Base-by-base conservation (phyloP, 2,797 vertebrate species). In the Cryptoblepharus egeriae region DNA sequence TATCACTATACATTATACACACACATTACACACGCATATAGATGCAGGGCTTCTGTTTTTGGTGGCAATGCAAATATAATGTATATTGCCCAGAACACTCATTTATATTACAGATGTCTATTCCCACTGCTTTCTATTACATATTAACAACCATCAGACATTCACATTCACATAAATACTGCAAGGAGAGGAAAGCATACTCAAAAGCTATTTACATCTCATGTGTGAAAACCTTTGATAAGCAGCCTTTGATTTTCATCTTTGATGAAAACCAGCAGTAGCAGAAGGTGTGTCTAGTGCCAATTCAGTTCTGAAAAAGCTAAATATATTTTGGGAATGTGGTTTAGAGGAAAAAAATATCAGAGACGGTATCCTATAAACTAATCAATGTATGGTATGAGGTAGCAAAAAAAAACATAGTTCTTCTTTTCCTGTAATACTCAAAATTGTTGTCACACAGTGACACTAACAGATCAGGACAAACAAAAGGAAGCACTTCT, bases 281-380 rank as follows among this genome's bases (percentile, higher is more conserved):
- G 45, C 45, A 71, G 57, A 80, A 63, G 68, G 30, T 61, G 39
- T 71, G 32, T 22, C 45, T 61, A 67, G 69, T n/a, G n/a, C 61
- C 37, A 71, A 61, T 80, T 71, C 35, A 60, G 28, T 39, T 39
- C n/a, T 58, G 67, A 32, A 80, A 71, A 13, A 18, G 35, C 49
- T 74, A 57, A 74, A 75, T 74, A n/a, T 64, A 28, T 81, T 81
- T 57, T 20, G 65, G 45, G 49, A 81, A 32, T 74, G 71, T 75
- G 26, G 30, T 75, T 28, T 61, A 45, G 49, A 24, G 22, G 28
- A 67, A 60, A 18, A 13, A 30, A 24, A 26, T 32, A 49, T 57
- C 61, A 28, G 68, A 57, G 42, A 26, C 3, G 4, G 49, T 20
- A 22, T 58, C 39, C 3, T 57, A 75, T 55, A 55, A 30, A 42